Evolutionary conservation across 2,888 invertebrate species (phyloP).

Genomic region (Onchidella celtica): DNA sequence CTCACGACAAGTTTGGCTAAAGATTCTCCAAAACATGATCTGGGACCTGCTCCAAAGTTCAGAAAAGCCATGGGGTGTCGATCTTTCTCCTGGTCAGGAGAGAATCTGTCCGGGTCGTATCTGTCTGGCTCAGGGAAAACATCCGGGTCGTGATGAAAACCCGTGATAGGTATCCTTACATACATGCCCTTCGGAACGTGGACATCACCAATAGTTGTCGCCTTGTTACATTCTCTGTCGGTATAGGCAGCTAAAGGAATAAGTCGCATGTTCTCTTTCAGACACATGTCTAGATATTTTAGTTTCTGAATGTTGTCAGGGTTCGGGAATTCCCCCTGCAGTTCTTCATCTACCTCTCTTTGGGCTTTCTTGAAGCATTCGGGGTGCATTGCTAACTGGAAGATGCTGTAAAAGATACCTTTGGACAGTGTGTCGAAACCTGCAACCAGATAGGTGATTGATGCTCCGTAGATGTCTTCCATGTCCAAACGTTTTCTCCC

Average conservation of each 20-base stretch:
- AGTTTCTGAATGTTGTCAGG: too few species aligned
- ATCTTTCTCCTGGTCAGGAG: neutral
- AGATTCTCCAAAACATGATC: conserved; percentile 12
- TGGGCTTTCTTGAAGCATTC: conserved; percentile 18
- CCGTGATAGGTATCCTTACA: conserved; percentile 6
- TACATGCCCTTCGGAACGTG: conserved; percentile 1
- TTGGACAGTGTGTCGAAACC: conserved; percentile 21
- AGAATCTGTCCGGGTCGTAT: conserved; percentile 17
- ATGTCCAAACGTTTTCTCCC: too few species aligned
- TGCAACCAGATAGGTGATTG: neutral
- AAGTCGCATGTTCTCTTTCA: too few species aligned
- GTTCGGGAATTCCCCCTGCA: conserved; percentile 7
- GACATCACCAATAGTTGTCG: neutral
- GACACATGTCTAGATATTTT: too few species aligned
- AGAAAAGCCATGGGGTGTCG: conserved; percentile 17
- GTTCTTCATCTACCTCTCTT: conserved; percentile 17
- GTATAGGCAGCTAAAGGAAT: neutral
- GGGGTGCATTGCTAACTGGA: conserved; percentile 21
- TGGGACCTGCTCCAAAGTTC: conserved; percentile 13
- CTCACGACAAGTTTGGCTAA: neutral
- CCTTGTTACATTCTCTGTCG: conserved; percentile 2
- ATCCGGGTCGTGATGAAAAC: conserved; percentile 20
- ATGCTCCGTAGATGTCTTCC: conserved; percentile 8
- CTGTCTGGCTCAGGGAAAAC: neutral
- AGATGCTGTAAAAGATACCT: neutral